A percentile compares a stretch with the other conserved stretches of the same genome.
Evolutionary conservation across 30 jellyfish, hydroid and myxozoan species (phyloP).

Genomic region (Turritopsis dohrnii): DNA sequence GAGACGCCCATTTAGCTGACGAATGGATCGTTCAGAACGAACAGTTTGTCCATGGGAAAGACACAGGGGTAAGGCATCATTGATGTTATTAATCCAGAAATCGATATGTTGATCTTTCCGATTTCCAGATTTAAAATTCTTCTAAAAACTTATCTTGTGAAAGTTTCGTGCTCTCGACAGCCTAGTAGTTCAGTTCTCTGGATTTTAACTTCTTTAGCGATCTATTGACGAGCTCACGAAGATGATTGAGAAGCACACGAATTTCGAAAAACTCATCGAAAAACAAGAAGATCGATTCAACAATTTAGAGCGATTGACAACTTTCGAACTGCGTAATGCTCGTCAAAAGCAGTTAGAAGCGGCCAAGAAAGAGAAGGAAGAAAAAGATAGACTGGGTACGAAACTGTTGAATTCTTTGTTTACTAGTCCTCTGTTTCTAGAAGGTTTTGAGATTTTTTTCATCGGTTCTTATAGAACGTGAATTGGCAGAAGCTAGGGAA

Average conservation of each 20-base stretch:
- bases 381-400: constrained; percentile 60
- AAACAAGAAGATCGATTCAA: constrained; percentile 85
- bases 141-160: too few relatives aligned
- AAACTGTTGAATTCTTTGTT: background rate
- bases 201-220: background rate
- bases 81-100: too few relatives aligned
- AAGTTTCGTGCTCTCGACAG: too few relatives aligned
- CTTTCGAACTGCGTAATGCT: constrained; percentile 88
- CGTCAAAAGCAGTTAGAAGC: constrained; percentile 85
- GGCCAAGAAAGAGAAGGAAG: constrained; percentile 87
- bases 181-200: too few relatives aligned
- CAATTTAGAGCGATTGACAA: constrained; percentile 80
- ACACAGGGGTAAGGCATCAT: constrained; percentile 54
- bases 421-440: background rate
- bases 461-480: constrained; percentile 39
- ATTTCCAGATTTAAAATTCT: too few relatives aligned
- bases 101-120: too few relatives aligned
- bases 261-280: constrained; percentile 66
- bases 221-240: constrained; percentile 66
- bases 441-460: background rate
- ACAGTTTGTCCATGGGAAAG: constrained; percentile 50
- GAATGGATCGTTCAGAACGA: constrained; percentile 88
- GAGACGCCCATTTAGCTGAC: constrained; percentile 96
- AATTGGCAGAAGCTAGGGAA: constrained; percentile 64
- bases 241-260: constrained; percentile 80